Base-by-base conservation (phyloP, 2,888 invertebrate genomes). In the Amphipoea lucens region DNA sequence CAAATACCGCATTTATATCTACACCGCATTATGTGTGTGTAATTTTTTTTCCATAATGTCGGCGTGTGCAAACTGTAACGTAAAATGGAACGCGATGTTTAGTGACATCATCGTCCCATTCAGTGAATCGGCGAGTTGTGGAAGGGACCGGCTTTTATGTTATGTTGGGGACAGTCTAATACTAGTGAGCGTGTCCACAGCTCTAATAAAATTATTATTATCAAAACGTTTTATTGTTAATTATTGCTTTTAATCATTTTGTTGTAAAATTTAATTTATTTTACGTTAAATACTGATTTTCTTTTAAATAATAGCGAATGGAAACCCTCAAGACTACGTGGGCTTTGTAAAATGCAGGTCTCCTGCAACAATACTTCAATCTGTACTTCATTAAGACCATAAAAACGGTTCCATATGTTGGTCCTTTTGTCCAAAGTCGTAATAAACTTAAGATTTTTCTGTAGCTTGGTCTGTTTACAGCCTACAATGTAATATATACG, bases 381-480 rank as follows among this genome's bases (percentile, higher is more conserved):
- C 3, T 5, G 20, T 5, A 1, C 7, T 40, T 23, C 60, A 36
- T 4, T 20, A 23, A 20, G 6, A 69, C 20, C n/a, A 20, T 42
- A 23, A 54, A 1, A 48, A 23, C 3, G 14, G 5, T 29, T 82
- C 4, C 11, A 12, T 20, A 36, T 23, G 29, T 7, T 29, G 36
- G 36, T 76, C n/a, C 36, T 36, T 23, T 12, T n/a, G 5, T 51
- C 20, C n/a, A 1, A 40, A 67, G 36, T 60, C 14, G 36, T 51
- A 20, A 12, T 51, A 42, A n/a, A 75, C 20, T 9, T 5, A 42
- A 40, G 4, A 45, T 42, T 65, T 36, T 65, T n/a, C 9, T 65
- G 42, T 70, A 66, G 57, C 57, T 12, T 9, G 36, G 83, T 83
- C 17, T 79, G 67, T 62, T 72, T 17, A 29, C 78, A 80, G 73